Evolutionary conservation across 2,113 vertebrate genomes (phyloP).

Genomic region (Bambusicola thoracicus): DNA sequence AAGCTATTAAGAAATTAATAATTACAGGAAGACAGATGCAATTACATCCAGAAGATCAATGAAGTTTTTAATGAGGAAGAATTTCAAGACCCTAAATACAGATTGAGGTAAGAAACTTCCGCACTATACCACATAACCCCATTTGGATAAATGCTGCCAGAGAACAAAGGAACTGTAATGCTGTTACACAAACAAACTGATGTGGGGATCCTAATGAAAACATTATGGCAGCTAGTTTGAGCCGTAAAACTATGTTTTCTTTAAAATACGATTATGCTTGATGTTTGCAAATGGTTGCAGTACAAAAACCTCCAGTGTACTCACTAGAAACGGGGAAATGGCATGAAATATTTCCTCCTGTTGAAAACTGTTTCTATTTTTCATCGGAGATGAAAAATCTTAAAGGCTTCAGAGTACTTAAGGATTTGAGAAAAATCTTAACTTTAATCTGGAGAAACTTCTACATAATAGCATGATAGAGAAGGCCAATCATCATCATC

Average conservation of each 20-base stretch:
- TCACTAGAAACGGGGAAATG: background rate
- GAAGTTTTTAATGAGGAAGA: constrained; percentile 54
- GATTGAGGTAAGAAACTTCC: constrained; percentile 6
- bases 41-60: constrained; percentile 67
- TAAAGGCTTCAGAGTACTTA: background rate
- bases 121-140: background rate
- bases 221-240: background rate
- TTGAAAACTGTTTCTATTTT: background rate
- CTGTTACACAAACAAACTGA: background rate
- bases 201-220: background rate
- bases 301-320: background rate
- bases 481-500: background rate
- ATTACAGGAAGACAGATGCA: constrained; percentile 71
- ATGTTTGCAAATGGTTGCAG: background rate
- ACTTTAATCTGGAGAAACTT: background rate
- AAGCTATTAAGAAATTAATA: constrained; percentile 73
- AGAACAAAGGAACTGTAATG: background rate
- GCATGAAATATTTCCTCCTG: background rate
- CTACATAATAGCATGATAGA: background rate
- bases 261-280: background rate
- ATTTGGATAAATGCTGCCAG: background rate
- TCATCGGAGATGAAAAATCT: background rate
- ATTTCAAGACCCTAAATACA: constrained; percentile 56
- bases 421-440: background rate
- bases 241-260: background rate